Percentiles rank a stretch among this genome's conserved stretches.
Evolutionary conservation across 2,888 invertebrate species (phyloP).

Genomic region (Schizaphis graminum): DNA sequence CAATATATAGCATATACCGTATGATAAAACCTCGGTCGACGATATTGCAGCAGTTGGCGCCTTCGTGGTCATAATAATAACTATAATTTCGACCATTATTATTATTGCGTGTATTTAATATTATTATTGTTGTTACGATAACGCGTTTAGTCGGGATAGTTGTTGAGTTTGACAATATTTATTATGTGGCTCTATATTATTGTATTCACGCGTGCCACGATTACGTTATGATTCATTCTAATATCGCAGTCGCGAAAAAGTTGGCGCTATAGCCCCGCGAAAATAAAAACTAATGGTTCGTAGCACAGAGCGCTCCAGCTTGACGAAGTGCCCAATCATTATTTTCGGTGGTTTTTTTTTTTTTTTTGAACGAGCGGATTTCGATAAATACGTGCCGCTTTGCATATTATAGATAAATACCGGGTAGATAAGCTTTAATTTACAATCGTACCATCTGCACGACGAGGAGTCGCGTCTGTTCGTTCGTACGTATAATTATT

Average conservation of each 20-base stretch:
- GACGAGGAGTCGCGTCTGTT: too few species aligned
- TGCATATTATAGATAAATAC: neutral
- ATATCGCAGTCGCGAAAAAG: neutral
- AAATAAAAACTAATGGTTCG: neutral
- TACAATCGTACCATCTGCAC: neutral
- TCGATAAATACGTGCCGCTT: neutral
- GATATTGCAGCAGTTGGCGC: neutral
- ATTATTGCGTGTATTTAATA: neutral
- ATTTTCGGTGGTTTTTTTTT: neutral
- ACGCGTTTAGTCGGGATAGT: neutral
- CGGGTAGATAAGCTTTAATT: neutral
- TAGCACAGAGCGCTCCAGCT: neutral
- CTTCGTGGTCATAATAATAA: neutral
- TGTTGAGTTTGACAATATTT: neutral
- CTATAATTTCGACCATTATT: neutral
- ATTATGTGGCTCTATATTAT: neutral
- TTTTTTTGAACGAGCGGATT: neutral
- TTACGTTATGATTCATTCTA: neutral
- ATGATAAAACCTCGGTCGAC: neutral
- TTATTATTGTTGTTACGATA: neutral
- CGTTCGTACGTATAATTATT: too few species aligned
- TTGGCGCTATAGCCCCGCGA: neutral
- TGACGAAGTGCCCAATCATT: neutral
- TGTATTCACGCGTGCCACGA: neutral
- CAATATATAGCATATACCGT: neutral